phyloP scores from a whole-genome alignment of 2,797 vertebrate genomes.

The Pipistrellus nathusii region DNA sequence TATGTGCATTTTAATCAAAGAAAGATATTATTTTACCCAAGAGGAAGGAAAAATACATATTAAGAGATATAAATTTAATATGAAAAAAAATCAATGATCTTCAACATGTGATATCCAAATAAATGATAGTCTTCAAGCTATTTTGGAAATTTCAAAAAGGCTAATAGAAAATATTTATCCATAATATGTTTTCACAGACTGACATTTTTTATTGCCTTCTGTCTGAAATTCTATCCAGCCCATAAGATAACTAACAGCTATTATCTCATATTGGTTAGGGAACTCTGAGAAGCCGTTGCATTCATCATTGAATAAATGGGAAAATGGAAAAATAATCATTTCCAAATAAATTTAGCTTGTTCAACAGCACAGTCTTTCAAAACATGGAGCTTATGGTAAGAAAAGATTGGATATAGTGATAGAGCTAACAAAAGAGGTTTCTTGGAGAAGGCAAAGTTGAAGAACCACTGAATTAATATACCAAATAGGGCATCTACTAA shows the following conservation, averaged over 20 bases:
- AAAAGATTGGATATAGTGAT: neutral
- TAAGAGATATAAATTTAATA: slow-evolving; percentile 58
- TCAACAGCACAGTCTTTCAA: slow-evolving; percentile 1
- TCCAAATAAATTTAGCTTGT: slow-evolving; percentile 42
- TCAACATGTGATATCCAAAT: slow-evolving; percentile 45
- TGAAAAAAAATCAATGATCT: slow-evolving; percentile 30
- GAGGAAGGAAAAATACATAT: neutral
- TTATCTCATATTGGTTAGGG: slow-evolving; percentile 3
- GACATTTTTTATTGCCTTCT: slow-evolving; percentile 11
- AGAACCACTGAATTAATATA: neutral
- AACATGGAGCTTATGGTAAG: neutral
- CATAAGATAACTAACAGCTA: neutral
- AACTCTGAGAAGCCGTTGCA: neutral
- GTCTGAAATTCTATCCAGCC: slow-evolving; percentile 10
- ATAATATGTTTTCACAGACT: neutral
- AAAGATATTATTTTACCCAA: slow-evolving; percentile 42
- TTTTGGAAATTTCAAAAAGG: slow-evolving; percentile 34
- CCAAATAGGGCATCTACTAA: neutral
- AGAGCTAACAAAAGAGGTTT: neutral
- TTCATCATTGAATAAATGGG: slow-evolving; percentile 36
- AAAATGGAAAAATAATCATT: slow-evolving; percentile 45
- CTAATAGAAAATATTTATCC: slow-evolving; percentile 12
- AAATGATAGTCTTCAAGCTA: slow-evolving; percentile 40
- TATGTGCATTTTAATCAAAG: slow-evolving; percentile 47
- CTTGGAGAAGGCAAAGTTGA: neutral